Conservation (phyloP, 2,113 vertebrate genomes). For the Capreolus pygargus region DNA sequence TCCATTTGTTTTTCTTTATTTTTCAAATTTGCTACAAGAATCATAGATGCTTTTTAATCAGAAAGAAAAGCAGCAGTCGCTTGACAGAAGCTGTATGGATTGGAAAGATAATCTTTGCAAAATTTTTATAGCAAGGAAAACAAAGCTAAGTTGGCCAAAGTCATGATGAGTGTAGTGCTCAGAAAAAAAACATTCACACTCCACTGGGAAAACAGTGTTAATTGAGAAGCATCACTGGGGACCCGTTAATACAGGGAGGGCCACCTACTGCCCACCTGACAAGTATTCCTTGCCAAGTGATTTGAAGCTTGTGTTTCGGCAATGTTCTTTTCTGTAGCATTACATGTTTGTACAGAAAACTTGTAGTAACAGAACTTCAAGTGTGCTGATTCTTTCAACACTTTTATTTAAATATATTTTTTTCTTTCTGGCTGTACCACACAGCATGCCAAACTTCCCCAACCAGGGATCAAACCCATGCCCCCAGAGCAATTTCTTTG, state of each 20-base stretch:
- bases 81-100: background rate
- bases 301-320: background rate
- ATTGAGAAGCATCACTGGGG: background rate
- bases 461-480: background rate
- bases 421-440: background rate
- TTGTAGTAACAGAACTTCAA: background rate
- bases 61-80: background rate
- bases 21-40: background rate
- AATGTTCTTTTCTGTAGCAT: background rate
- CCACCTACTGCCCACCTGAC: background rate
- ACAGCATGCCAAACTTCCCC: background rate
- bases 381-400: background rate
- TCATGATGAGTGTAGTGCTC: background rate
- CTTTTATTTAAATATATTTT: background rate
- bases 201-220: background rate
- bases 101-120: background rate
- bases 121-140: background rate
- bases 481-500: background rate
- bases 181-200: background rate
- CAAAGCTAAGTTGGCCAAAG: background rate
- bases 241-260: background rate
- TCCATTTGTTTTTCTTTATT: background rate
- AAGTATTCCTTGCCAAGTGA: background rate
- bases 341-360: slow-evolving; percentile 8
- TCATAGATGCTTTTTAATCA: background rate